Base-by-base conservation (phyloP, 2,113 vertebrate species). In the Oxygymnocypris stewartii region DNA sequence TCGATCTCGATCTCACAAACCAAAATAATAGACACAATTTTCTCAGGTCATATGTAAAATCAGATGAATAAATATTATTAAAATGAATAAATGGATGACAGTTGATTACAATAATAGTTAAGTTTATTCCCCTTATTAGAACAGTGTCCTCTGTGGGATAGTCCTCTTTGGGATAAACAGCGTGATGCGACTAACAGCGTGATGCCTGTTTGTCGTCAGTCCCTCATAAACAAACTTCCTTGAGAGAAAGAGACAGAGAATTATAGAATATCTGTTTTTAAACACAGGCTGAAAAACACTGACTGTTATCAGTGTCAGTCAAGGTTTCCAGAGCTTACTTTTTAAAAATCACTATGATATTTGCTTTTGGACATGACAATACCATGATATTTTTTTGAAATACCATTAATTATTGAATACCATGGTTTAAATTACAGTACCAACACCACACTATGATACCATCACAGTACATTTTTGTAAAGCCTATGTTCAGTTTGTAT, bases 161-260 rank as follows among this genome's bases (percentile, higher is more conserved):
- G n/a, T n/a, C n/a, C n/a, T n/a, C n/a, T n/a, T n/a, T n/a, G n/a
- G n/a, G n/a, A n/a, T n/a, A n/a, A n/a, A n/a, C n/a, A n/a, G n/a
- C n/a, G n/a, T n/a, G n/a, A n/a, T n/a, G n/a, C n/a, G n/a, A 47
- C 37, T 31, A 65, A 44, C 37, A 28, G 37, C 7, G 20, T 44
- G 59, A 81, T 82, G 79, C 37, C 59, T 47, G 40, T 82, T 82
- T 31, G 61, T n/a, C n/a, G 8, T 67, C 40, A 47, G 59, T 67
- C 59, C 79, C 37, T 47, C 59, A 81, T 65, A 65, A 81, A 65
- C 59, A 81, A 65, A 81, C 59, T 47, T 28, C 12, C 78, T 80
- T 40, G 12, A 61, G 12, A 80, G 54, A 37, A 37, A 63, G 51
- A 86, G 88, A 86, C 73, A 47, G 42, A 47, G 89, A 92, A 14